These are phyloP conservation scores for Diplolepis rosae DNA, from an alignment of 2,888 invertebrate genomes.

Conservation along the genomic window DNA sequence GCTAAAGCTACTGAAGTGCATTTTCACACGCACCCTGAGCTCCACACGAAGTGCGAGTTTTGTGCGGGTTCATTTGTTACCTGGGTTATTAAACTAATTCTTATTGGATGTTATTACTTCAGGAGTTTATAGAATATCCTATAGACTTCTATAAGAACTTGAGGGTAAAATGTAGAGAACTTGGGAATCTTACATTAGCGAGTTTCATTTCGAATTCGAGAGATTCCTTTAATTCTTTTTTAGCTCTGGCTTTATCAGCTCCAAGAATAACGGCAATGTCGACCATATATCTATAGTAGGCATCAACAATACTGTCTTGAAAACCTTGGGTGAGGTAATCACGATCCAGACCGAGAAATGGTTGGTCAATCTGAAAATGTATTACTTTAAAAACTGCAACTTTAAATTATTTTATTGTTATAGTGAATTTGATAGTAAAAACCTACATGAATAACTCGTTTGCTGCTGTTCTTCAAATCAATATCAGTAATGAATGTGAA, in stretches of 20 bases:
- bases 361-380: constrained; percentile 85
- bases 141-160: neutral
- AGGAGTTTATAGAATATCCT: constrained; percentile 73
- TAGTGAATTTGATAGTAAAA: neutral
- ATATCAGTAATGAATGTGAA: constrained; percentile 86
- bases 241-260: constrained; percentile 81
- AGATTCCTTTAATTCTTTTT: constrained; percentile 83
- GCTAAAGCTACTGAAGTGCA: too few relatives aligned
- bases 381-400: neutral
- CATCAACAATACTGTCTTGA: constrained; percentile 85
- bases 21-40: too few relatives aligned
- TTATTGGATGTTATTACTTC: neutral
- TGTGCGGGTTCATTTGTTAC: too few relatives aligned
- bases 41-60: too few relatives aligned
- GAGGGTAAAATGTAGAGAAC: too few relatives aligned
- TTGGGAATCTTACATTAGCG: constrained; percentile 85
- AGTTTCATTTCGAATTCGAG: constrained; percentile 89
- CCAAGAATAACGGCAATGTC: constrained; percentile 89
- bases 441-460: constrained; percentile 88
- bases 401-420: neutral
- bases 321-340: constrained; percentile 88
- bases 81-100: neutral
- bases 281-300: constrained; percentile 88
- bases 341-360: constrained; percentile 85
- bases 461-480: constrained; percentile 90